Base-by-base conservation (phyloP, 2,888 invertebrate species). In the Octonoba sinensis region DNA sequence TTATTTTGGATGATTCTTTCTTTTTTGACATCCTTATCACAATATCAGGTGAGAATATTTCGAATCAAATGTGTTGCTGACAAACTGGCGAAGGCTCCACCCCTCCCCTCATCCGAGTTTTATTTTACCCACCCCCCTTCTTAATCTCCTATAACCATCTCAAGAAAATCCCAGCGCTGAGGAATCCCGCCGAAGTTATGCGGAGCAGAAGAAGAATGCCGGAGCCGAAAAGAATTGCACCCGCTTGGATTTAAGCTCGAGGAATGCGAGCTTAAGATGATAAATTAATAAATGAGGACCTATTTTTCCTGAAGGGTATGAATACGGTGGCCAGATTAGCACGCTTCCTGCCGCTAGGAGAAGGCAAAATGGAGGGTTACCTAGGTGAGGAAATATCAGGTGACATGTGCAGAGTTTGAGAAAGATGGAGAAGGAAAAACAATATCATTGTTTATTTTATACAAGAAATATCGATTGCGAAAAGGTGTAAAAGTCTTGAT, bases 251-350 rank as follows among this genome's bases (percentile, higher is more conserved):
- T 71, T 65, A 57, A 78, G 56, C 64, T 62, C 60, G 12, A 49
- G 77, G 77, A 71, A 78, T 78, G 64, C 59, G 57, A 57, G 70
- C 70, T 65, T 78, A 71, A 78, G 77, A 49, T 71, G 77, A 78
- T 78, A 78, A 78, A 78, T 78, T 64, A 78, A 78, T 65, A 71
- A 71, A 78, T 78, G 71, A 78, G 76, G 51, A 57, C 67, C 56
- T 57, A 49, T 60, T 73, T 64, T 22, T 44, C 51, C 54, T 44
- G 20, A 18, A 20, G 20, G 72, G 6, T 56, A 54, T 54, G 54
- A 20, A 64, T 64, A 36, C n/a, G 44, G 54, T 12, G 24, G 66
- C 27, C 20, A 64, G 73, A 62, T 73, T 73, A 76, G 69, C 56
- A 69, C 70, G 56, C 62, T 70, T 76, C 76, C 76, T 69, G 76